A percentile compares a stretch with the other conserved stretches of the same genome.
phyloP scores from a whole-genome alignment of 2,797 vertebrate species.

The Thamnophis elegans region DNA sequence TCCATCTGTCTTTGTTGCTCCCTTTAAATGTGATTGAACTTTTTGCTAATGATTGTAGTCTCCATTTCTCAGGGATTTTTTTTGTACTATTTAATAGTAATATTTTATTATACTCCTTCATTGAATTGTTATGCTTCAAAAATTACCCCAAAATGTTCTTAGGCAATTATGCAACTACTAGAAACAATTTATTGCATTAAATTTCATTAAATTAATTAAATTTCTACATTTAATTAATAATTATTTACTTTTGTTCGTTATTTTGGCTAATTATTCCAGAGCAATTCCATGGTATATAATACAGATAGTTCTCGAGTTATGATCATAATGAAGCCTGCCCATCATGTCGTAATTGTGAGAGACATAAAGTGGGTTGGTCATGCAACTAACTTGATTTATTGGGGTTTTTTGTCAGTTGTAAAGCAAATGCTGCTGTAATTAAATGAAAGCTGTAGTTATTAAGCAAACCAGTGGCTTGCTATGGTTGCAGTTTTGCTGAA shows the following conservation, averaged over 20 bases:
- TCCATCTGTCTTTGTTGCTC: neutral
- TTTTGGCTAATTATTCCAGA: constrained; percentile 11
- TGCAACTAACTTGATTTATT: neutral
- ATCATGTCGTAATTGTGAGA: neutral
- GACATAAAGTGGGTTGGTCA: neutral
- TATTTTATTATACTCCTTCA: neutral
- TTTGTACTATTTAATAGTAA: neutral
- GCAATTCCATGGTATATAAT: neutral
- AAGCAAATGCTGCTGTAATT: neutral
- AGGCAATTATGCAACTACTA: neutral
- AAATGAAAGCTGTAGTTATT: neutral
- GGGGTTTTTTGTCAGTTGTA: neutral
- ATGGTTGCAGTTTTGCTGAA: neutral
- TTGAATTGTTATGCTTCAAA: neutral
- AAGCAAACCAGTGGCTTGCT: neutral
- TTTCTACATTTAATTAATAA: neutral
- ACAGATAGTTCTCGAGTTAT: neutral
- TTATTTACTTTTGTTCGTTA: neutral
- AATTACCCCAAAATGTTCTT: neutral
- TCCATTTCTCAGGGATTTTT: neutral
- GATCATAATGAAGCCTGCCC: neutral
- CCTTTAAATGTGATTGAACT: neutral
- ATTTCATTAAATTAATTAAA: too few relatives aligned
- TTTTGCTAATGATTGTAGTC: neutral
- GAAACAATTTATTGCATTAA: neutral